Percentiles rank a stretch among this genome's conserved stretches.
phyloP scores from a whole-genome alignment of 2,797 vertebrate species.

The Florisuga fusca region DNA sequence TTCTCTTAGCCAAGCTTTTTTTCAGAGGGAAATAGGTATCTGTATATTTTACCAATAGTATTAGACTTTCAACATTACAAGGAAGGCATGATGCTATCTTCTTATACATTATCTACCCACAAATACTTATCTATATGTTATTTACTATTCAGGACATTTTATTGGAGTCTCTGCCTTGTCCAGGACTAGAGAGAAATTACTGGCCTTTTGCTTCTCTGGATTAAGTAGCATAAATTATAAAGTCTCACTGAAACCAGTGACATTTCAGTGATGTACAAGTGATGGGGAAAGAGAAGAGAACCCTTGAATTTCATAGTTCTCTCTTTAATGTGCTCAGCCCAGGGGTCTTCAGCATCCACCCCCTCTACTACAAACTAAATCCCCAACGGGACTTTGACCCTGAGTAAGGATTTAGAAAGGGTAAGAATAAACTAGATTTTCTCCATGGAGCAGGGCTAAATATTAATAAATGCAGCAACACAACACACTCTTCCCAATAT shows the following conservation, averaged over 20 bases:
- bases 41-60: not conserved
- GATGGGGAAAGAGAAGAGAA: not conserved
- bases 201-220: not conserved
- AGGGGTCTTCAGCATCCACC: not conserved
- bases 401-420: not conserved
- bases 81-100: not conserved
- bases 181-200: not conserved
- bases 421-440: not conserved
- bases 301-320: not conserved
- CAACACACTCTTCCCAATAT: not conserved
- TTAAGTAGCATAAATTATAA: not conserved
- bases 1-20: constrained; percentile 1
- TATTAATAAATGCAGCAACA: not conserved
- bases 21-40: not conserved
- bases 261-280: not conserved
- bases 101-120: not conserved
- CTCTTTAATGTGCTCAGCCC: not conserved
- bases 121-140: not conserved
- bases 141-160: not conserved
- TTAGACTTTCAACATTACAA: not conserved
- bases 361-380: not conserved
- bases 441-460: not conserved
- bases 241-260: not conserved
- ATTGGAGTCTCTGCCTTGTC: not conserved
- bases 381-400: not conserved